Percentiles rank a stretch among this genome's conserved stretches.
Conservation (phyloP, 2,113 vertebrate species). For the Haliaeetus leucogaster region DNA sequence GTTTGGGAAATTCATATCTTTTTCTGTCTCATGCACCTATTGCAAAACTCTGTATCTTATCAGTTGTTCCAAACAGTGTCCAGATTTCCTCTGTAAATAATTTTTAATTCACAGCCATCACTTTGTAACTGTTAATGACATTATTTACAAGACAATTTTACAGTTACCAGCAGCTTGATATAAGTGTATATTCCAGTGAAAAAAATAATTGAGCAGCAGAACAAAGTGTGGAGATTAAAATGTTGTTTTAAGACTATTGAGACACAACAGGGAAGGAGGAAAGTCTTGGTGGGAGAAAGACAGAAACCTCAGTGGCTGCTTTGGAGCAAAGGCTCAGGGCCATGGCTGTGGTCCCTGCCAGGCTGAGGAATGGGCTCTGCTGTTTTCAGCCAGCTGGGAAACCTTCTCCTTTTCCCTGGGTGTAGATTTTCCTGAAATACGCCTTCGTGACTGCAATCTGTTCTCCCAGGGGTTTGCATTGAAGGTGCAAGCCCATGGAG, state of each 20-base stretch:
- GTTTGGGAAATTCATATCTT: neutral
- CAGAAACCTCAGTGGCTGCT: neutral
- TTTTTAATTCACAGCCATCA: neutral
- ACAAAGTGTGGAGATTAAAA: neutral
- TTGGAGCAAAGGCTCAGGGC: neutral
- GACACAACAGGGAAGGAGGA: neutral
- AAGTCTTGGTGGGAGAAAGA: neutral
- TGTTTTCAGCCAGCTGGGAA: neutral
- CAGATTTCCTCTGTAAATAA: neutral
- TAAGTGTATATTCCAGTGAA: neutral
- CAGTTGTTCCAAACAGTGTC: neutral
- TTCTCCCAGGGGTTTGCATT: neutral
- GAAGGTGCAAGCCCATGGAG: neutral
- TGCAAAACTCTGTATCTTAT: neutral
- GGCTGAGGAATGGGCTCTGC: neutral
- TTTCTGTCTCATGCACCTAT: neutral
- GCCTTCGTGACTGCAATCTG: accelerated
- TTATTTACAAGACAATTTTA: neutral
- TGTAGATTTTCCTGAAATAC: neutral
- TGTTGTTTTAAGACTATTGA: neutral
- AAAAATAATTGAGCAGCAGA: neutral
- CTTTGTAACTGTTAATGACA: neutral
- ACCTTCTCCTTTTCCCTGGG: neutral
- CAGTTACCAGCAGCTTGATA: neutral
- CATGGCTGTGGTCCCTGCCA: neutral